Conservation (phyloP, 1,140 invertebrate species). For the Aplysia californica region DNA sequence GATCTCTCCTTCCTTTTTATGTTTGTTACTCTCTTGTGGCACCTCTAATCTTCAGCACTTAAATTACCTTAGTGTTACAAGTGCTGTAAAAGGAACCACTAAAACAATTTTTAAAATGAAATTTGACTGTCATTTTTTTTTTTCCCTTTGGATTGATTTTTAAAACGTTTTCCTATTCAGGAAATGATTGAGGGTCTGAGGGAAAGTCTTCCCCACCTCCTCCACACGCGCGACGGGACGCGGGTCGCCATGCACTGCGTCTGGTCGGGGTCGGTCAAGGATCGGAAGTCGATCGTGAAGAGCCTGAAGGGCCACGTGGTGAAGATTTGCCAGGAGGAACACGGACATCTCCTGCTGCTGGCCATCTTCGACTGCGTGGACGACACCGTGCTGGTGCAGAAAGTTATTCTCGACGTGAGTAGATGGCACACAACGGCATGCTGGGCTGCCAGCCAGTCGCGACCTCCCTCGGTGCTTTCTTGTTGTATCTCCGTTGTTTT, state of each 20-base stretch:
- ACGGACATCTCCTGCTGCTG: slow-evolving; percentile 85
- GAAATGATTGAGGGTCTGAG: slow-evolving; percentile 82
- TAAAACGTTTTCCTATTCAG: too few relatives aligned
- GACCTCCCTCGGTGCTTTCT: too few relatives aligned
- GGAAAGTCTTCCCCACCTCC: slow-evolving; percentile 79
- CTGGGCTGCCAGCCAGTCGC: too few relatives aligned
- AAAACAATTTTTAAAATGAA: too few relatives aligned
- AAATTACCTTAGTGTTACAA: too few relatives aligned
- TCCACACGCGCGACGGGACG: slow-evolving; percentile 85
- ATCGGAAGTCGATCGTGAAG: slow-evolving; percentile 79
- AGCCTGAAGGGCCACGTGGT: slow-evolving; percentile 84
- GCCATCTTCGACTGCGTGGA: slow-evolving; percentile 91
- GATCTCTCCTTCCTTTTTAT: too few relatives aligned
- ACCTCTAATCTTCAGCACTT: too few relatives aligned
- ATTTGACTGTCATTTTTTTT: neutral
- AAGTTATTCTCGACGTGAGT: slow-evolving; percentile 73
- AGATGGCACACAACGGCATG: too few relatives aligned
- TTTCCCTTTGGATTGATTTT: neutral
- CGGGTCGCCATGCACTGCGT: slow-evolving; percentile 84
- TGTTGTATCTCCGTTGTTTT: too few relatives aligned
- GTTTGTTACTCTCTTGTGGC: too few relatives aligned
- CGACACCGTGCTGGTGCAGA: slow-evolving; percentile 90
- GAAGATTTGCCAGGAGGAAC: slow-evolving; percentile 85
- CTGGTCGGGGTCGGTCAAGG: slow-evolving; percentile 87
- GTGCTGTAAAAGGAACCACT: too few relatives aligned